Percentiles rank a stretch among this genome's conserved stretches.
Evolutionary conservation across 2,888 invertebrate species (phyloP).

Genomic region (Theodoxus fluviatilis): DNA sequence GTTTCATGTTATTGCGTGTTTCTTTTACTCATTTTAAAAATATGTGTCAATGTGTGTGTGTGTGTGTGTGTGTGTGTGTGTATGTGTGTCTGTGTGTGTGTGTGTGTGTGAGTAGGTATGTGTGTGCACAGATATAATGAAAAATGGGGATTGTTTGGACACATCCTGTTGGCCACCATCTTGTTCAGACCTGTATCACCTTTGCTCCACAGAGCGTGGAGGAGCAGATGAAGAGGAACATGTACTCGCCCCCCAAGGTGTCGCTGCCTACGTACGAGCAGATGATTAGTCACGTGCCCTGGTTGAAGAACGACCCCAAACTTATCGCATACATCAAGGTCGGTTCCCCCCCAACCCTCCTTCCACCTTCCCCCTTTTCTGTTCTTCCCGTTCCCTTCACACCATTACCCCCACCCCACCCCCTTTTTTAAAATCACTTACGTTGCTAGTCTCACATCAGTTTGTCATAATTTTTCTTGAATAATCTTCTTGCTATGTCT

Average conservation of each 20-base stretch:
- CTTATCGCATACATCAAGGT: constrained; percentile 59
- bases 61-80: not conserved
- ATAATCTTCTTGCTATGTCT: too few species aligned
- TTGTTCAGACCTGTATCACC: not conserved
- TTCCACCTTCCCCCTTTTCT: too few species aligned
- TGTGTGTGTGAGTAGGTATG: not conserved
- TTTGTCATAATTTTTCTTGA: too few species aligned
- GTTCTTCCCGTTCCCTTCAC: too few species aligned
- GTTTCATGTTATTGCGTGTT: too few species aligned
- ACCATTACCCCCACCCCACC: too few species aligned
- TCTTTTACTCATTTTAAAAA: too few species aligned
- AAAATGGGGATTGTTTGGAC: not conserved
- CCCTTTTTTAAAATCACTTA: too few species aligned
- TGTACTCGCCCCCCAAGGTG: constrained; percentile 63
- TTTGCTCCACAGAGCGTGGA: not conserved
- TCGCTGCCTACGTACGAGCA: constrained; percentile 61
- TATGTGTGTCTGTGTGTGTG: constrained; percentile 14
- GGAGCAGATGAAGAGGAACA: constrained; percentile 45
- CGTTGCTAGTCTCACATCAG: too few species aligned
- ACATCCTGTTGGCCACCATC: not conserved
- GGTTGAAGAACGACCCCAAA: constrained; percentile 57
- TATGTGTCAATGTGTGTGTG: constrained; percentile 61
- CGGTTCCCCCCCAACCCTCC: too few species aligned
- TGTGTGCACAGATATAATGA: not conserved
- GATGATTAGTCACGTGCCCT: constrained; percentile 58